Evolutionary conservation across 2,888 invertebrate species (phyloP).

Genomic region (Trachelus tabidus): DNA sequence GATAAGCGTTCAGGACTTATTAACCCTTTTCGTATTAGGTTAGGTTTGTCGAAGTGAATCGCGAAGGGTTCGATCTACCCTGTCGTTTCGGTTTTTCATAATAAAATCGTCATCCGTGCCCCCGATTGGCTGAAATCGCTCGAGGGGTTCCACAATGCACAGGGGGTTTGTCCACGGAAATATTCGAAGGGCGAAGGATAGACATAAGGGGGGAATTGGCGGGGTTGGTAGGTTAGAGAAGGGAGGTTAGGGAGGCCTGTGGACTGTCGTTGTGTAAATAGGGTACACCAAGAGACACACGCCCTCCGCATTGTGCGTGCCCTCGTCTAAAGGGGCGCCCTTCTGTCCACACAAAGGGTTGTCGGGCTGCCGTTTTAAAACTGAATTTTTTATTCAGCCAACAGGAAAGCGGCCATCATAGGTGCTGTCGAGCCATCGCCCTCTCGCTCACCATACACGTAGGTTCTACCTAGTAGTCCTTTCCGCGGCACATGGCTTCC

Average conservation of each 20-base stretch:
- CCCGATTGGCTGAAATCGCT: constrained; percentile 56
- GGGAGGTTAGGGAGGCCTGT: constrained; percentile 9
- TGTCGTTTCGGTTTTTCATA: constrained; percentile 54
- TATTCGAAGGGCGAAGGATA: constrained; percentile 21
- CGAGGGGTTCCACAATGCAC: constrained; percentile 49
- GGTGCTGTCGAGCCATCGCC: constrained; percentile 22
- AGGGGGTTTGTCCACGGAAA: constrained; percentile 55
- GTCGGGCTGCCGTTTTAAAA: constrained; percentile 34
- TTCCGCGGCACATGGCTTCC: constrained; percentile 27
- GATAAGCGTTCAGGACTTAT: neutral
- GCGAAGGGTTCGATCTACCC: constrained; percentile 46
- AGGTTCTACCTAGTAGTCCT: constrained; percentile 6
- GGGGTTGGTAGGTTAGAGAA: constrained; percentile 7
- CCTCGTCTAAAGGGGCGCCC: constrained; percentile 33
- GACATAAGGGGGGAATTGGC: neutral
- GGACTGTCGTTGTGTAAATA: constrained; percentile 62
- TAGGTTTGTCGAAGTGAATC: neutral
- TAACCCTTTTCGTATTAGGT: neutral
- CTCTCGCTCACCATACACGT: neutral
- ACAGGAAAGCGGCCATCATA: constrained; percentile 64
- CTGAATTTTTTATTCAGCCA: constrained; percentile 57
- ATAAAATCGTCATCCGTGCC: constrained; percentile 60
- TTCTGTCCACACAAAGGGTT: constrained; percentile 13
- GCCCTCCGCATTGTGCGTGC: constrained; percentile 60
- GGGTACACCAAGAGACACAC: constrained; percentile 64